Base-by-base conservation (phyloP, 1,140 invertebrate species). In the Trachymyrmex cornetzi region DNA sequence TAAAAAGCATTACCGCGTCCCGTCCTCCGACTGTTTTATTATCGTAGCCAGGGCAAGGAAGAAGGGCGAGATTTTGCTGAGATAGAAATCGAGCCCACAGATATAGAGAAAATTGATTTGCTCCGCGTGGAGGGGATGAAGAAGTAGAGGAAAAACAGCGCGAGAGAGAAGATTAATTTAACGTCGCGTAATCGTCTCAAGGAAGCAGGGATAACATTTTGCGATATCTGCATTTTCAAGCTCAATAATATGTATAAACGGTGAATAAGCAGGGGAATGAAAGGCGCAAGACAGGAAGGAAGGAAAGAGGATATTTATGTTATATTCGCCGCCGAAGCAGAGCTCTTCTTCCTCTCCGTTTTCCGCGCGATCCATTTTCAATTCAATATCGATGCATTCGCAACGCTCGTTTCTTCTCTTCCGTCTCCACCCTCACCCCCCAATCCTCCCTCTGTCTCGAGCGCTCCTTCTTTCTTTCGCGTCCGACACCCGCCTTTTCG, bases 381-480 rank as follows among this genome's bases (percentile, higher is more conserved):
- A 90, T 91, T 89, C 84, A 67, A 63, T 86, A 91, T 85, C 84
- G 63, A 87, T 82, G 86, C 77, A 89, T 88, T 87, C 77, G 89
- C 77, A 61, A 85, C 66, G 30, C 27, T 55, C 66, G 24, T 71
- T 88, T 34, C 19, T 57, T 44, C 72, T 16, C 72, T 16, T 22
- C n/a, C n/a, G 0, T 11, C 6, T 1, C 16, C 63, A 19, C 3
- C 16, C 63, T 50, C 27, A 1, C 27, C 30, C 30, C 64, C 4
- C 5, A 6, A 1, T 9, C 19, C n/a, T 57, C 71, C 14, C 53
- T 64, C 64, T 50, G 57, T 55, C 53, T 38, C 22, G 16, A 64
- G 9, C 19, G 24, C 64, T 38, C 38, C 22, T 24, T 24, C 16
- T 64, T 66, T 24, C 16, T 64, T 66, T 12, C 38, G 7, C 55